These are phyloP conservation scores for Ammodytes dubius DNA, from an alignment of 2,113 vertebrate genomes.

Conservation along the genomic window DNA sequence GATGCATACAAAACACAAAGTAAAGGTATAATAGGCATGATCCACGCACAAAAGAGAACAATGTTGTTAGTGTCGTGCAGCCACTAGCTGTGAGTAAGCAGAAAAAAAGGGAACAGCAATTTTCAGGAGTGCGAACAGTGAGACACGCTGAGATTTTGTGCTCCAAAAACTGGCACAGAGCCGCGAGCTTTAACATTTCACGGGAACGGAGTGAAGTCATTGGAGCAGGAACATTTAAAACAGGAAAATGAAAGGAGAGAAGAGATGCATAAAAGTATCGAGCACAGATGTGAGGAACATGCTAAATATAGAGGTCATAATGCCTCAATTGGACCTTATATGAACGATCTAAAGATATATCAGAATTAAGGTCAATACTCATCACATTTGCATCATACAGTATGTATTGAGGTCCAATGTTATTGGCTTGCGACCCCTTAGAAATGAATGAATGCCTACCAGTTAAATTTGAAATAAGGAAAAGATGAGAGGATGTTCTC, in stretches of 20 bases:
- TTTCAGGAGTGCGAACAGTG: constrained; percentile 20
- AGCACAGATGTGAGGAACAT: not conserved
- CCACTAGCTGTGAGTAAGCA: constrained; percentile 53
- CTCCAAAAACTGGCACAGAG: constrained; percentile 57
- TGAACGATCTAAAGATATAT: not conserved
- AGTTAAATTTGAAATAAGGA: no score
- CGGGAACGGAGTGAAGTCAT: constrained; percentile 18
- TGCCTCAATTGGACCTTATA: not conserved
- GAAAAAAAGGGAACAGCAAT: constrained; percentile 12
- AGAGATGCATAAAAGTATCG: not conserved
- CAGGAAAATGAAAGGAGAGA: not conserved
- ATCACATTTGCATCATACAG: not conserved
- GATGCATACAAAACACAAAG: constrained; percentile 19
- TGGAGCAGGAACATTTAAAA: not conserved
- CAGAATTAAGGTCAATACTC: not conserved
- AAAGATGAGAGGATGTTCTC: no score
- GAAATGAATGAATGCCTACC: not conserved
- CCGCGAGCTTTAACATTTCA: constrained; percentile 32
- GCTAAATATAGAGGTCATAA: not conserved
- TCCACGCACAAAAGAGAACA: constrained; percentile 50
- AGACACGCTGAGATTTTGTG: constrained; percentile 41
- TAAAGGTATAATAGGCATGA: constrained; percentile 17
- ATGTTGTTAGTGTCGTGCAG: constrained; percentile 33
- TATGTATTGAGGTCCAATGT: not conserved
- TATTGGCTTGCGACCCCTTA: not conserved